Conservation (phyloP, 92 coral and sea anemone species). For the Palythoa heliodiscus region DNA sequence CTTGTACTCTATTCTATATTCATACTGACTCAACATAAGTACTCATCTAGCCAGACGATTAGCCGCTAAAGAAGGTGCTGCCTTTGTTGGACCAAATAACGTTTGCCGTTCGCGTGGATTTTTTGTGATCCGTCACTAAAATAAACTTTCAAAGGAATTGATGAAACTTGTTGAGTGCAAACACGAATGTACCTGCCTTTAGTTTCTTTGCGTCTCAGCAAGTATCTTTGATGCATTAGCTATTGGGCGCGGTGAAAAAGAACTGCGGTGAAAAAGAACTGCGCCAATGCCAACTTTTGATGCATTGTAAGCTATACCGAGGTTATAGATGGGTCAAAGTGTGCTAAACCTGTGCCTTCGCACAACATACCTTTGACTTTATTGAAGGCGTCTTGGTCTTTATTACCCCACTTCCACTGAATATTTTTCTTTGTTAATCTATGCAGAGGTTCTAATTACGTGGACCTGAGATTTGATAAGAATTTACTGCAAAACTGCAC, state of each 20-base stretch:
- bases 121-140: slow-evolving; percentile 7
- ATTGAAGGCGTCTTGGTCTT: slow-evolving; percentile 34
- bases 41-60: slow-evolving; percentile 21
- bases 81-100: slow-evolving; percentile 9
- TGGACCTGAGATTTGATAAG: slow-evolving; percentile 33
- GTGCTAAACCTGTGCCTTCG: slow-evolving; percentile 35
- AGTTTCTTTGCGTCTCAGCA: slow-evolving; percentile 29
- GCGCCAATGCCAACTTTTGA: slow-evolving; percentile 44
- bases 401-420: slow-evolving; percentile 33
- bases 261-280: slow-evolving; percentile 40
- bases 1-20: slow-evolving; percentile 11
- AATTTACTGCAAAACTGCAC: slow-evolving; percentile 38
- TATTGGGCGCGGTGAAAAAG: too few species aligned
- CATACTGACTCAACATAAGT: slow-evolving; percentile 6
- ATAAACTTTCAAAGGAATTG: slow-evolving; percentile 3
- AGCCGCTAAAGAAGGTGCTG: slow-evolving; percentile 17
- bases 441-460: slow-evolving; percentile 38
- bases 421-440: slow-evolving; percentile 24
- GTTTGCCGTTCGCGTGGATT: too few species aligned
- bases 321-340: slow-evolving; percentile 27
- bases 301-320: slow-evolving; percentile 37
- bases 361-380: slow-evolving; percentile 38
- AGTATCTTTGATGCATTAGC: slow-evolving; percentile 41
- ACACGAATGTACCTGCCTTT: background rate
- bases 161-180: slow-evolving; percentile 10